phyloP scores from a whole-genome alignment of 2,113 vertebrate genomes.

The Solea solea region DNA sequence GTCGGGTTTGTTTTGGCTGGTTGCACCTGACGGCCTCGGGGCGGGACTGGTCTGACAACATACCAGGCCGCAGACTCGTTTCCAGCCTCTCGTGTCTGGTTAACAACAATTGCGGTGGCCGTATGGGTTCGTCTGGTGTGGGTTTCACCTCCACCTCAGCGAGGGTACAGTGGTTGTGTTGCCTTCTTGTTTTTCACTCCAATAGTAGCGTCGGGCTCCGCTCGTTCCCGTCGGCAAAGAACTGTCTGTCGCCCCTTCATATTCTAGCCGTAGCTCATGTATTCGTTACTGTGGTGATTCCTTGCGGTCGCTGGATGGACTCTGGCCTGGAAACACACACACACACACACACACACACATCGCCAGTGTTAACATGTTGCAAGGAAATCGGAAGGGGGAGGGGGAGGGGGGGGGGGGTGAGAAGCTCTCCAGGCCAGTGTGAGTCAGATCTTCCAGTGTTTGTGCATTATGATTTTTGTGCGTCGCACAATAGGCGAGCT shows the following conservation, averaged over 20 bases:
- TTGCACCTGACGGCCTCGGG: slow-evolving; percentile 35
- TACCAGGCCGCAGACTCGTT: slow-evolving; percentile 42
- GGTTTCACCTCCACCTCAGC: slow-evolving; percentile 28
- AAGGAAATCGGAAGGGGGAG: slow-evolving; percentile 12
- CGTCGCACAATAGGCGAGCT: slow-evolving; percentile 56
- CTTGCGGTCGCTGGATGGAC: slow-evolving; percentile 33
- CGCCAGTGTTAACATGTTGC: slow-evolving; percentile 46
- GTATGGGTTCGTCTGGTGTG: slow-evolving; percentile 11
- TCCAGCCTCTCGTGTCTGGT: slow-evolving; percentile 29
- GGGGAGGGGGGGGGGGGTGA: neutral
- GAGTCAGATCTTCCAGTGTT: slow-evolving; percentile 69
- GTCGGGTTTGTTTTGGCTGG: slow-evolving; percentile 33
- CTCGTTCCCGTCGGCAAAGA: neutral
- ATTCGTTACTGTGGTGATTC: slow-evolving; percentile 50
- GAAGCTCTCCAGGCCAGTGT: slow-evolving; percentile 59
- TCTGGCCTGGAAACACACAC: slow-evolving; percentile 25
- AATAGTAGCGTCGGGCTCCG: slow-evolving; percentile 5
- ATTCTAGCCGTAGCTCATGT: slow-evolving; percentile 29
- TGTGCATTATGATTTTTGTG: slow-evolving; percentile 33
- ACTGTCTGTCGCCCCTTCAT: slow-evolving; percentile 38
- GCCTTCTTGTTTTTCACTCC: slow-evolving; percentile 25
- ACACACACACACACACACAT: slow-evolving; percentile 22
- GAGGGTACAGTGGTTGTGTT: slow-evolving; percentile 19
- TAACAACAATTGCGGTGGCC: slow-evolving; percentile 23
- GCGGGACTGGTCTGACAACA: slow-evolving; percentile 52